Evolutionary conservation across 2,888 invertebrate genomes (phyloP), one percentile per base, ranked within the genome.

Genomic region (Cabera pusaria): DNA sequence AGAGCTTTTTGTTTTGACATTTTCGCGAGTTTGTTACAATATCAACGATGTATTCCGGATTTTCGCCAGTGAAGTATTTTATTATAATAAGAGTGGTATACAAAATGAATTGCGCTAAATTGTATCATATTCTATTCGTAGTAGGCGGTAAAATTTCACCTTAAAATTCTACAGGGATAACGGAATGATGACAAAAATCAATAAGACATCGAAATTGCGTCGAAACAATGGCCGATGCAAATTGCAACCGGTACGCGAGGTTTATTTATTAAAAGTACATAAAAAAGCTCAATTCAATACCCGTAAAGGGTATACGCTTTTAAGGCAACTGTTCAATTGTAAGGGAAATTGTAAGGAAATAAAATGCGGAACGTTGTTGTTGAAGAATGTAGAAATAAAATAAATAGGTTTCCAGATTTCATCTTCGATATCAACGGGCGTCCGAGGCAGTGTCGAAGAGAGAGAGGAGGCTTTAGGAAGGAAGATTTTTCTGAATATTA

Each of bases 221-320:
- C 74, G 65, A 73, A 84, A 86, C 86, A 86, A 87, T 86, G 84
- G 83, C 9, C 61, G 64, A 84, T 80, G 86, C 82, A 84, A 84
- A 84, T 85, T 77, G 71, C 64, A 68, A 58, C 63, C 56, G 66
- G 64, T 56, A 63, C 55, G 61, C 52, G 66, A 47, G 59, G 65
- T 74, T 78, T 74, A 72, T 80, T 75, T 74, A 78, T 77, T 64
- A 62, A 59, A 54, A 62, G 61, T 56, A 58, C 58, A 57, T 57
- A 67, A 74, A 76, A 79, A 76, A 39, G 60, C 68, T 68, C 70
- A 72, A 77, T 72, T 77, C 66, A 71, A 73, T 72, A 52, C 65
- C 57, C 71, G 62, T 73, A 74, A 79, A 72, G 67, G 69, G 66
- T 60, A 56, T 56, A 56, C 47, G 64, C 72, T 67, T 78, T 75